Conservation (phyloP, 2,888 invertebrate genomes). For the Cecidostiba fungosa region DNA sequence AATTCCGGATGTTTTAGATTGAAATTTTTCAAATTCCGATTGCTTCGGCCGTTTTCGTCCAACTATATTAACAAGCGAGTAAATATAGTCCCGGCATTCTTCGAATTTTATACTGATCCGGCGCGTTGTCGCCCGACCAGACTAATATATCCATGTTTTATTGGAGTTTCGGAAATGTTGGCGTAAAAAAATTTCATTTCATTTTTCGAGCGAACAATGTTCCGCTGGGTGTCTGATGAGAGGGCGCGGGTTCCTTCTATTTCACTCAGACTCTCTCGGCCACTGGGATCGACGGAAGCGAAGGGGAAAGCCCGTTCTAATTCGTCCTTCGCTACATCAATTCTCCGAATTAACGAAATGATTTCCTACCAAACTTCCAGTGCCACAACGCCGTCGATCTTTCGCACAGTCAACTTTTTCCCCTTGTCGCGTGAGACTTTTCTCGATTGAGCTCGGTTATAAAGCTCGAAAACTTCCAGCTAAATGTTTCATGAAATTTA, state of each 20-base stretch:
- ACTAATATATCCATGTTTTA: slow-evolving; percentile 24
- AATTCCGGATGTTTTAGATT: slow-evolving; percentile 52
- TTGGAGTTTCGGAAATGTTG: neutral
- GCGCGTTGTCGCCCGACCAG: too few species aligned
- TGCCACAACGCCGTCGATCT: slow-evolving; percentile 40
- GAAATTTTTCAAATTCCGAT: slow-evolving; percentile 43
- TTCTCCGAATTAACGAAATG: slow-evolving; percentile 74
- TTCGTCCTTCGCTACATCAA: slow-evolving; percentile 70
- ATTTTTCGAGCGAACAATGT: slow-evolving; percentile 1
- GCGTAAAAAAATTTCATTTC: slow-evolving; percentile 14
- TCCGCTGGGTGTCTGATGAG: neutral
- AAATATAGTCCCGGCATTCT: slow-evolving; percentile 17
- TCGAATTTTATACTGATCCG: slow-evolving; percentile 14
- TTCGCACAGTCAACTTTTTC: slow-evolving; percentile 60
- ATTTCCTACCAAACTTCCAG: slow-evolving; percentile 69
- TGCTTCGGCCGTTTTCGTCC: neutral
- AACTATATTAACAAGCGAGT: slow-evolving; percentile 29
- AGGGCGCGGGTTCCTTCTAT: slow-evolving; percentile 25
- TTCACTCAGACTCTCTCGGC: neutral
- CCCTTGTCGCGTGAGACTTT: slow-evolving; percentile 41
- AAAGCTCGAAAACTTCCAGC: slow-evolving; percentile 4
- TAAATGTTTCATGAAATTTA: slow-evolving; percentile 42
- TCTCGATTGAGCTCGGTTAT: slow-evolving; percentile 13
- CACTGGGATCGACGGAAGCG: neutral
- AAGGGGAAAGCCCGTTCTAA: slow-evolving; percentile 65